Evolutionary conservation across 2,797 vertebrate genomes (phyloP).

Genomic region (Paedocypris micromegethes): DNA sequence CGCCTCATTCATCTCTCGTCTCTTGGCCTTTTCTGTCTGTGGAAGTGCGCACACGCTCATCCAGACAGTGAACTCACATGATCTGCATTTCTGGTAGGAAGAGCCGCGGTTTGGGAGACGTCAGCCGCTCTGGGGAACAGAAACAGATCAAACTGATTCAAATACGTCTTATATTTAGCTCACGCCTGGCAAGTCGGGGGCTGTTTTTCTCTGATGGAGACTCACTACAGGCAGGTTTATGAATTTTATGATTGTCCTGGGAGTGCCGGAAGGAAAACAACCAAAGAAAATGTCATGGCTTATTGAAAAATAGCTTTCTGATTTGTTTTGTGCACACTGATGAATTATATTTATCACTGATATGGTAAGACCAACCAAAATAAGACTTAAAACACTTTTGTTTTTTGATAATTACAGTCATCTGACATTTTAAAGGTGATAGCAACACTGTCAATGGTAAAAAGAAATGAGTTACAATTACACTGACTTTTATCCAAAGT

Average conservation of each 20-base stretch:
- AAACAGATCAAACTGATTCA: constrained; percentile 43
- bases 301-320: no score
- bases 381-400: no score
- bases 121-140: constrained; percentile 33
- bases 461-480: no score
- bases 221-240: constrained; percentile 12
- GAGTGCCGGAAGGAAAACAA: background rate
- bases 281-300: background rate
- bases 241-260: constrained; percentile 22
- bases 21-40: background rate
- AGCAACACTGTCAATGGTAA: no score
- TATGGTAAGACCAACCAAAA: no score
- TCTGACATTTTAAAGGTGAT: no score
- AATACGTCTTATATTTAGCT: constrained; percentile 44
- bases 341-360: no score
- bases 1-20: no score
- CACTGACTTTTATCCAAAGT: no score
- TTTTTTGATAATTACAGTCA: no score
- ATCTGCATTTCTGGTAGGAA: constrained; percentile 18
- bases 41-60: constrained; percentile 13
- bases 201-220: constrained; percentile 13
- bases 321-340: no score
- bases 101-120: constrained; percentile 14
- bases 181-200: constrained; percentile 21
- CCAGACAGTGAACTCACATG: constrained; percentile 24